phyloP scores from a whole-genome alignment of 2,113 vertebrate species.

The human region DNA sequence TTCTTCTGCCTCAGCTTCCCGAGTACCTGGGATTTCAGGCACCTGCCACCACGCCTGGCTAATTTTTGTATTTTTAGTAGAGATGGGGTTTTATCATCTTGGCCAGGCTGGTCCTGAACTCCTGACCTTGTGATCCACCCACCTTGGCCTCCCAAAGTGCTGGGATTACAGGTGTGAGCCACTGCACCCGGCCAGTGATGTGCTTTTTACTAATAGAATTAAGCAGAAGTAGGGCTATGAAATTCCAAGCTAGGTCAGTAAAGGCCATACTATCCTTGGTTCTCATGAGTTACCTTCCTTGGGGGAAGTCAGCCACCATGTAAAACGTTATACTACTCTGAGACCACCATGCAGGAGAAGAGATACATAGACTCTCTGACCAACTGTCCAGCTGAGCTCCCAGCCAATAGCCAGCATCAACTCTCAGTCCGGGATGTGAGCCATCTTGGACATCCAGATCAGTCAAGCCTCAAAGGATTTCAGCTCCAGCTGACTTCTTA shows the following conservation, averaged over 20 bases:
- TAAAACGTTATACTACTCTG: neutral
- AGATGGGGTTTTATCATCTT: too few species aligned
- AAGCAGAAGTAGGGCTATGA: neutral
- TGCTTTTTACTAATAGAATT: neutral
- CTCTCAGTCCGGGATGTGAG: neutral
- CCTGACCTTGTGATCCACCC: too few species aligned
- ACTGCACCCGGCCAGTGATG: neutral
- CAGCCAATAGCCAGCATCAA: neutral
- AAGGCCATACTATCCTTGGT: neutral
- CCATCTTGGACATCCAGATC: neutral
- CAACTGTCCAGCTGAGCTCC: neutral
- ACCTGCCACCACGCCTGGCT: too few species aligned
- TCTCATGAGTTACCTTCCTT: neutral
- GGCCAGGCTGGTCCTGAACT: too few species aligned
- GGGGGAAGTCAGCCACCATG: neutral
- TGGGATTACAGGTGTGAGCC: too few species aligned
- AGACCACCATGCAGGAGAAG: neutral
- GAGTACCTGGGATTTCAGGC: too few species aligned
- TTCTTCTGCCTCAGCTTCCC: too few species aligned
- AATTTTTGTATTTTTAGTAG: too few species aligned
- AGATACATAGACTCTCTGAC: neutral
- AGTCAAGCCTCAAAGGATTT: neutral
- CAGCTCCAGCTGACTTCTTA: neutral
- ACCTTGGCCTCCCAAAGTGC: too few species aligned
- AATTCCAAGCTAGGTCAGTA: neutral